Evolutionary conservation across 2,113 vertebrate genomes (phyloP).

Genomic region (Campylomormyrus tamandua): DNA sequence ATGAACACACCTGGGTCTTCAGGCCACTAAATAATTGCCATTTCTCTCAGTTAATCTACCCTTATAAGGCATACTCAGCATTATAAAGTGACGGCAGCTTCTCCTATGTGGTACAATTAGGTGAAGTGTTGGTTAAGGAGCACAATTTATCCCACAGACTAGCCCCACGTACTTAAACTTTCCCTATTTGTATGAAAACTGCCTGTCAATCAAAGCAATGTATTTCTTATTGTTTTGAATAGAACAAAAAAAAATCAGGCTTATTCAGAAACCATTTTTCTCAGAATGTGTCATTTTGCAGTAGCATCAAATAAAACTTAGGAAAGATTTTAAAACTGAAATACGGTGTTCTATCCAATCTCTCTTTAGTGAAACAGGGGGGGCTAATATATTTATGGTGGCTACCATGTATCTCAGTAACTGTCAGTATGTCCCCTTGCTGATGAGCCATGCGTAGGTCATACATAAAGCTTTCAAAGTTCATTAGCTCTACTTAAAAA

Average conservation of each 20-base stretch:
- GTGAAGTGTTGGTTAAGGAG: not conserved
- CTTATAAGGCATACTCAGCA: not conserved
- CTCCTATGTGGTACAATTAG: not conserved
- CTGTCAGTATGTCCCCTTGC: not conserved
- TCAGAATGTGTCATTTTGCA: not conserved
- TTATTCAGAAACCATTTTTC: not conserved
- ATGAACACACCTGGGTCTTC: not conserved
- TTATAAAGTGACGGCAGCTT: not conserved
- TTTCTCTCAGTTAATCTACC: not conserved
- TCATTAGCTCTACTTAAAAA: constrained; percentile 2
- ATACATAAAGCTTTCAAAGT: not conserved
- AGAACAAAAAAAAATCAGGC: not conserved
- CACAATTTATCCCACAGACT: not conserved
- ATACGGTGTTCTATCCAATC: not conserved
- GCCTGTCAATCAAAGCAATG: not conserved
- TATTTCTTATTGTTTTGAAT: not conserved
- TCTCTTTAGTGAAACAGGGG: not conserved
- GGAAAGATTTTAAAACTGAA: not conserved
- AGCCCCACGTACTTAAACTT: not conserved
- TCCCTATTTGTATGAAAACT: not conserved
- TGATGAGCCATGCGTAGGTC: not conserved
- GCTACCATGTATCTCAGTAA: not conserved
- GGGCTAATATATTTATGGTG: not conserved
- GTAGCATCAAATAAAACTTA: not conserved
- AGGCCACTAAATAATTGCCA: not conserved